Percentiles rank a stretch among this genome's conserved stretches.
Conservation (phyloP, 2,113 vertebrate genomes). For the Silurus glanis region DNA sequence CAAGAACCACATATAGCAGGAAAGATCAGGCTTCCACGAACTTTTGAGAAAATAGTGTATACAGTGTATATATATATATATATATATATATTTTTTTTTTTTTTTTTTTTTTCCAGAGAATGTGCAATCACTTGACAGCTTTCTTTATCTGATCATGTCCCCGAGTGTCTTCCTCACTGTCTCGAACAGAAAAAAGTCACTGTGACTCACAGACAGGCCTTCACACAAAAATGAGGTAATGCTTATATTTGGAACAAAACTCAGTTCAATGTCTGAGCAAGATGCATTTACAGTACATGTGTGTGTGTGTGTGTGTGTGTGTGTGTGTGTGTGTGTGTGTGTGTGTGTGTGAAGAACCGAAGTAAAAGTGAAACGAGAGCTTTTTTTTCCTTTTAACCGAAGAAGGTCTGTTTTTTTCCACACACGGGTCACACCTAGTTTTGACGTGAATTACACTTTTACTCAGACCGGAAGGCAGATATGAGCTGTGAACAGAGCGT, state of each 20-base stretch:
- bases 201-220: not conserved
- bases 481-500: not conserved
- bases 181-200: not conserved
- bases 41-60: too few relatives aligned
- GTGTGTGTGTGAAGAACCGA: not conserved
- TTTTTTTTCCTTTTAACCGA: not conserved
- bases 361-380: slow-evolving; percentile 8
- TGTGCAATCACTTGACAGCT: not conserved
- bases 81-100: too few relatives aligned
- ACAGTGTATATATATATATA: too few relatives aligned
- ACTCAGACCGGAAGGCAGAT: not conserved
- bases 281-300: not conserved
- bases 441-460: slow-evolving; percentile 7
- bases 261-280: not conserved
- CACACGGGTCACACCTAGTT: not conserved
- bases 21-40: too few relatives aligned
- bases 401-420: not conserved
- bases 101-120: too few relatives aligned
- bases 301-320: too few relatives aligned
- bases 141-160: not conserved
- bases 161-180: not conserved
- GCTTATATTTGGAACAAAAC: slow-evolving; percentile 1
- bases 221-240: slow-evolving; percentile 1
- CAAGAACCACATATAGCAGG: too few relatives aligned
- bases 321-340: too few relatives aligned